Evolutionary conservation across 2,113 vertebrate genomes (phyloP).

Genomic region (Oostethus manadensis): DNA sequence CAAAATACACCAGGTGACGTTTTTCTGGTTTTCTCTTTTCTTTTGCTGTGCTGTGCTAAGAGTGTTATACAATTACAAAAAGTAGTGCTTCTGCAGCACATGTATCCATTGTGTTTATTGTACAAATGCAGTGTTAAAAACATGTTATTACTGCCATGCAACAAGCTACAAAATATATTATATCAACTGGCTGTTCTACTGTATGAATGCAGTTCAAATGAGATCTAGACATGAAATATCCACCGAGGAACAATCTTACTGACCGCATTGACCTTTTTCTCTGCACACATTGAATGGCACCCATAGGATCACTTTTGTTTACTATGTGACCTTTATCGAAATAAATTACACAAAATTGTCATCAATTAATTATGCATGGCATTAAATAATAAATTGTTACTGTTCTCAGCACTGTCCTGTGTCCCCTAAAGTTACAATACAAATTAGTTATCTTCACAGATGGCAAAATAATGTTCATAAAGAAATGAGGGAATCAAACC

Average conservation of each 20-base stretch:
- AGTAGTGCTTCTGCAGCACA: neutral
- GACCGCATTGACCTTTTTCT: constrained; percentile 9
- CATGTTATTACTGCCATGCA: neutral
- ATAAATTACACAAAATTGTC: neutral
- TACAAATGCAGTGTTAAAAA: no score
- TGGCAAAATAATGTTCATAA: neutral
- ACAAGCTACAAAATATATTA: neutral
- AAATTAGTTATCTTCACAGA: neutral
- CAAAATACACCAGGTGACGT: constrained; percentile 46
- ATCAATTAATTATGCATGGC: constrained; percentile 4
- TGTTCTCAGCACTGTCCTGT: neutral
- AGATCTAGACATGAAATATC: constrained; percentile 6
- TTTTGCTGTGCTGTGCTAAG: neutral
- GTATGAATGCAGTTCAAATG: constrained; percentile 1
- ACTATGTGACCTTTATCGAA: constrained; percentile 16
- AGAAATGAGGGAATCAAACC: neutral
- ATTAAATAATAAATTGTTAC: neutral
- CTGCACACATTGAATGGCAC: constrained; percentile 4
- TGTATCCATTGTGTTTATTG: neutral
- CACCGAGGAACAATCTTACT: neutral
- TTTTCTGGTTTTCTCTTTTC: constrained; percentile 34
- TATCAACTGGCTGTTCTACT: neutral
- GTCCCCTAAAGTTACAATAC: neutral
- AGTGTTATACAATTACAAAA: neutral
- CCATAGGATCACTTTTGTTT: constrained; percentile 9